Evolutionary conservation across 1,140 invertebrate genomes (phyloP).

Genomic region (Platyscapa corneri): DNA sequence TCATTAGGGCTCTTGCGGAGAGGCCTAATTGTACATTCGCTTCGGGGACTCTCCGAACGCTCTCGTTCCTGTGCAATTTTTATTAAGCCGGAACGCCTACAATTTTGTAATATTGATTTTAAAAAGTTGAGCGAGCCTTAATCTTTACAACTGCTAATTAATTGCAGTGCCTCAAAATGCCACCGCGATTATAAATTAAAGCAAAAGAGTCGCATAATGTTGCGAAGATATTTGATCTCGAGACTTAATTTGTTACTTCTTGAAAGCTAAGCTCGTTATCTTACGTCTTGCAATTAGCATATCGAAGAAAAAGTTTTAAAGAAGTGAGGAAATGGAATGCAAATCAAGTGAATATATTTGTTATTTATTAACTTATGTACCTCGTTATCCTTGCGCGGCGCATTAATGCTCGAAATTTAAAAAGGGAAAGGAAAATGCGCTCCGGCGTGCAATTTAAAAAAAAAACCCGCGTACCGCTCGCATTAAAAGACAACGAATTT

Average conservation of each 20-base stretch:
- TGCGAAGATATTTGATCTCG: not conserved
- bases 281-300: not conserved
- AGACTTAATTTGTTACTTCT: not conserved
- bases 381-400: too few species aligned
- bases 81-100: not conserved
- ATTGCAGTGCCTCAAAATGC: not conserved
- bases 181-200: not conserved
- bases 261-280: not conserved
- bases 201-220: not conserved
- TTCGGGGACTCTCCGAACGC: constrained; percentile 7
- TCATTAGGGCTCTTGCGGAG: constrained; percentile 25
- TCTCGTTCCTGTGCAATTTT: not conserved
- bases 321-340: not conserved
- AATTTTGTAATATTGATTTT: constrained; percentile 26
- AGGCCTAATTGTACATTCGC: not conserved
- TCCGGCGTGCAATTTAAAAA: too few species aligned
- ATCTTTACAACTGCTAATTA: not conserved
- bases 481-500: too few species aligned
- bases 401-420: too few species aligned
- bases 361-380: too few species aligned
- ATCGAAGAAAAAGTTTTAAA: not conserved
- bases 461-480: too few species aligned
- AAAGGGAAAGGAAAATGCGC: too few species aligned
- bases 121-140: not conserved
- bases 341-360: not conserved